Conservation (phyloP, 2,888 invertebrate genomes). For the Orthonychiurus folsomi region DNA sequence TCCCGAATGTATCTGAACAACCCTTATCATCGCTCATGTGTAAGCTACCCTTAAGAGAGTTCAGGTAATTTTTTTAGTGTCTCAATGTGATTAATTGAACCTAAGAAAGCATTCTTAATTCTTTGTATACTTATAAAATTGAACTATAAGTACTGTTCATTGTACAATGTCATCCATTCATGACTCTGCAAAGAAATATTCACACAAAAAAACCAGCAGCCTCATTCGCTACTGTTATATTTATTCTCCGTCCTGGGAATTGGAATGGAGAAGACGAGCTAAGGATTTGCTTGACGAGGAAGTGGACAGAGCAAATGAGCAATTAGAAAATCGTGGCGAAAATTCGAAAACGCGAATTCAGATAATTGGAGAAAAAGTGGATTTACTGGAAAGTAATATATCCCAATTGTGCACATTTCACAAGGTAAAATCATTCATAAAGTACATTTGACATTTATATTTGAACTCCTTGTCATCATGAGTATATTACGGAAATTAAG, state of each 20-base stretch:
- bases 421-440: too few species aligned
- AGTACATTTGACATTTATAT: too few species aligned
- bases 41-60: too few species aligned
- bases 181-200: neutral
- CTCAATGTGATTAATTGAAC: neutral
- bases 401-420: neutral
- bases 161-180: neutral
- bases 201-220: too few species aligned
- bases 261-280: neutral
- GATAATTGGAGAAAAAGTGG: neutral
- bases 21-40: too few species aligned
- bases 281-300: neutral
- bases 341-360: neutral
- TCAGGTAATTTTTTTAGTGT: too few species aligned
- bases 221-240: too few species aligned
- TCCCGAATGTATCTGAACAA: too few species aligned
- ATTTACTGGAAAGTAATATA: neutral
- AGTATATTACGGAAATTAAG: neutral
- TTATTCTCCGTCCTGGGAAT: neutral
- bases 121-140: neutral
- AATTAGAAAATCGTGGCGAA: neutral
- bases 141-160: neutral
- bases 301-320: neutral
- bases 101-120: neutral
- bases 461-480: neutral